Conservation (phyloP, 2,888 invertebrate species). For the Notocelia uddmanniana region DNA sequence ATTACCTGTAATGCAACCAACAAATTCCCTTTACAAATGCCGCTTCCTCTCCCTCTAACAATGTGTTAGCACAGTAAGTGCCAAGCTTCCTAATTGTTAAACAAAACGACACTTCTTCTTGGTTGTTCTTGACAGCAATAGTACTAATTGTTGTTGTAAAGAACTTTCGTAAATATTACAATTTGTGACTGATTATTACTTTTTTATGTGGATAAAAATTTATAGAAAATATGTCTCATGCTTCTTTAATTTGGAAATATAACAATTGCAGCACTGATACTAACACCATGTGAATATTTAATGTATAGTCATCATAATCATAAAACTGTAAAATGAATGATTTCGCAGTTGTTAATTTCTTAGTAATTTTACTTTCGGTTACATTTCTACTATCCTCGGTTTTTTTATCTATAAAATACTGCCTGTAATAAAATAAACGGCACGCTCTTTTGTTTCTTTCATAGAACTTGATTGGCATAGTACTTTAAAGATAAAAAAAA, state of each 20-base stretch:
- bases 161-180: neutral
- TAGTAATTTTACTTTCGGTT: neutral
- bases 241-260: neutral
- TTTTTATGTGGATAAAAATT: neutral
- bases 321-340: neutral
- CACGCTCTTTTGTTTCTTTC: no score
- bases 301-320: neutral
- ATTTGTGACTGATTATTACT: constrained; percentile 11
- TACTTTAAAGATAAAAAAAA: no score
- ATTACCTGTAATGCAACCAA: neutral
- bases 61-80: neutral
- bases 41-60: no score
- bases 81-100: neutral
- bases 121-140: neutral
- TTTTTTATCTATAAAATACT: no score
- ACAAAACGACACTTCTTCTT: neutral
- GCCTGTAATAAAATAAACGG: no score
- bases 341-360: neutral
- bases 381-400: no score
- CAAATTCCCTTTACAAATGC: neutral
- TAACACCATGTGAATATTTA: constrained; percentile 5
- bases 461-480: no score
- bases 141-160: neutral
- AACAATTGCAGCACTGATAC: neutral
- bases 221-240: neutral